These are phyloP conservation scores for Cryptocheilus praepositus DNA, from an alignment of 2,888 invertebrate genomes.

Conservation along the genomic window DNA sequence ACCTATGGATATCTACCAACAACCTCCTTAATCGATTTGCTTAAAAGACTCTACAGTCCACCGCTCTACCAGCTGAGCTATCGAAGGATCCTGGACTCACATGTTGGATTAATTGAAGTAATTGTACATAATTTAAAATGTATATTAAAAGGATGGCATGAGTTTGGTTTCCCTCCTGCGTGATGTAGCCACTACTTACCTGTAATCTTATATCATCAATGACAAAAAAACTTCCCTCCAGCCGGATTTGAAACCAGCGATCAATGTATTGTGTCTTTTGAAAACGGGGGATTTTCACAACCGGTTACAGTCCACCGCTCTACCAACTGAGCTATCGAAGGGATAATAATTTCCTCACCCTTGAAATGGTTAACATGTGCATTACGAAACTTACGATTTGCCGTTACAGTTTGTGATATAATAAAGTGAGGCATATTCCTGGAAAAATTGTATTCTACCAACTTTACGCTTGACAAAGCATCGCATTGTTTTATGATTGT, in stretches of 20 bases:
- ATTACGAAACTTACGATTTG: no score
- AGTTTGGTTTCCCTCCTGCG: no score
- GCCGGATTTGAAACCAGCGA: constrained; percentile 70
- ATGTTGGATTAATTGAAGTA: no score
- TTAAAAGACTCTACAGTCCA: constrained; percentile 69
- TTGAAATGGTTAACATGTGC: not conserved
- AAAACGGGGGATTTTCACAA: not conserved
- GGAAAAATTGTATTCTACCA: no score
- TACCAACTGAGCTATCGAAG: constrained; percentile 71
- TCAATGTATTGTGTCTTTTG: constrained; percentile 58
- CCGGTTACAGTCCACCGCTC: constrained; percentile 73
- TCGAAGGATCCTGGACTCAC: constrained; percentile 56
- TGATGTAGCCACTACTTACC: no score
- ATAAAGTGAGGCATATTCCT: no score
- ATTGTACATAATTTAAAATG: no score
- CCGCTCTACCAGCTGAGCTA: constrained; percentile 75
- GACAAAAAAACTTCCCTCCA: constrained; percentile 59
- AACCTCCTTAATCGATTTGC: constrained; percentile 1
- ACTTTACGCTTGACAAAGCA: no score
- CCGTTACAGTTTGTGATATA: no score
- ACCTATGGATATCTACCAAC: constrained; percentile 67
- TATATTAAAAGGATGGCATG: no score
- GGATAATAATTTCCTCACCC: not conserved
- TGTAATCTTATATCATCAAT: not conserved
- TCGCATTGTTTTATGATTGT: no score